Percentiles rank a stretch among this genome's conserved stretches.
Conservation (phyloP, 2,888 invertebrate species). For the Steinernema scapterisci region DNA sequence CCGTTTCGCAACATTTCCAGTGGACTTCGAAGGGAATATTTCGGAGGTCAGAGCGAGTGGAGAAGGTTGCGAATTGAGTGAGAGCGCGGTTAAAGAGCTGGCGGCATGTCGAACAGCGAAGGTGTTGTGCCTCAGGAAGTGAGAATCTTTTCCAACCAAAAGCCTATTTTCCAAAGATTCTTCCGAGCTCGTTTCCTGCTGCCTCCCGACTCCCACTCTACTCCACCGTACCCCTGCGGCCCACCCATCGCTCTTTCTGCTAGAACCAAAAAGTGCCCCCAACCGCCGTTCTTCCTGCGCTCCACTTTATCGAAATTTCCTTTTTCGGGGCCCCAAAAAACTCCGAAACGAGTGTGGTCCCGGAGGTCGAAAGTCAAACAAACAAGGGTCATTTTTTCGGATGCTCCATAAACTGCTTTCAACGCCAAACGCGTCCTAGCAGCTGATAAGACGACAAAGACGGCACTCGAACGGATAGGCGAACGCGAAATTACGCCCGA, state of each 20-base stretch:
- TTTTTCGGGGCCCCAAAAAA: background rate
- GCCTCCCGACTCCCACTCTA: no score
- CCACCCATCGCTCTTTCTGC: no score
- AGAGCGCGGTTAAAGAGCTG: no score
- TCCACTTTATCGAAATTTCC: constrained; percentile 6
- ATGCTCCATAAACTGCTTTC: background rate
- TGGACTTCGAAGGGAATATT: background rate
- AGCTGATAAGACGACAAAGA: background rate
- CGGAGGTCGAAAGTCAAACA: constrained; percentile 11
- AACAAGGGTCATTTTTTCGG: constrained; percentile 6
- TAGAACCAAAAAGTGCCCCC: no score
- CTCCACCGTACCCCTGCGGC: no score
- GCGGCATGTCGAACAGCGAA: no score
- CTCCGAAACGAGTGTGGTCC: constrained; percentile 15
- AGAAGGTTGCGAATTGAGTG: no score
- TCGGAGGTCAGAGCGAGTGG: background rate
- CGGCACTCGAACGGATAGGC: background rate
- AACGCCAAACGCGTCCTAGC: background rate
- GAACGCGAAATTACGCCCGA: background rate
- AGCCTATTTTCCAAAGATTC: no score
- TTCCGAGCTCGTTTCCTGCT: no score
- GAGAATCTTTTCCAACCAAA: no score
- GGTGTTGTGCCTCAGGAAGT: no score
- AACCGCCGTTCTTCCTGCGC: background rate
- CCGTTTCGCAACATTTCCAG: constrained; percentile 10